Evolutionary conservation across 2,113 vertebrate genomes (phyloP).

Genomic region (Corythaeola cristata): DNA sequence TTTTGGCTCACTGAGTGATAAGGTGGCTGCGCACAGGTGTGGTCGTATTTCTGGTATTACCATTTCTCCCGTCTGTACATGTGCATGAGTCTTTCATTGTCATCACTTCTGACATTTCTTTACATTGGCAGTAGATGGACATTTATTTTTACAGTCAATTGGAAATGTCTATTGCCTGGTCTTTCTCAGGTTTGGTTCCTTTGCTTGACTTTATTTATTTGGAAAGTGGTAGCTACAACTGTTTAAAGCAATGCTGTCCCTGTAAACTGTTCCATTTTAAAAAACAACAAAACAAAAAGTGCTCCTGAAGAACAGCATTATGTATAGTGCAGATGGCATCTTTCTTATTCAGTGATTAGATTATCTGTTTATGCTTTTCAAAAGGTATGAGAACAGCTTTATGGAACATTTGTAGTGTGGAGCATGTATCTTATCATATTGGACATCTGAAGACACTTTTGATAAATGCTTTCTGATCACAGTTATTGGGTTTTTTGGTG

Average conservation of each 20-base stretch:
- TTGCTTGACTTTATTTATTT: neutral
- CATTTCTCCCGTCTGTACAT: neutral
- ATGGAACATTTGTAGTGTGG: neutral
- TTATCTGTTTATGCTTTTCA: neutral
- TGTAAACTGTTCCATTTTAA: neutral
- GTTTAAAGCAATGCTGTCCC: neutral
- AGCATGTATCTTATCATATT: neutral
- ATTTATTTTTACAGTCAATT: neutral
- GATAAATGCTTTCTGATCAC: neutral
- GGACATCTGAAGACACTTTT: neutral
- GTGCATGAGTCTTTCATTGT: neutral
- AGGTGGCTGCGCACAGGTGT: neutral
- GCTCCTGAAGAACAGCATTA: neutral
- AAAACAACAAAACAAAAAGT: neutral
- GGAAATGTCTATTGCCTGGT: neutral
- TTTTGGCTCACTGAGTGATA: neutral
- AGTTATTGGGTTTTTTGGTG: neutral
- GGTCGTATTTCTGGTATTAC: neutral
- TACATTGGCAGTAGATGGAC: neutral
- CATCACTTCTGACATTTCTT: neutral
- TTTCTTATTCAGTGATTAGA: neutral
- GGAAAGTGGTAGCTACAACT: neutral
- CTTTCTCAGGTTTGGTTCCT: neutral
- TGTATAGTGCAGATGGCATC: neutral
- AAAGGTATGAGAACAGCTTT: neutral